Conservation (phyloP, 1,140 invertebrate genomes). For the Spodoptera frugiperda region DNA sequence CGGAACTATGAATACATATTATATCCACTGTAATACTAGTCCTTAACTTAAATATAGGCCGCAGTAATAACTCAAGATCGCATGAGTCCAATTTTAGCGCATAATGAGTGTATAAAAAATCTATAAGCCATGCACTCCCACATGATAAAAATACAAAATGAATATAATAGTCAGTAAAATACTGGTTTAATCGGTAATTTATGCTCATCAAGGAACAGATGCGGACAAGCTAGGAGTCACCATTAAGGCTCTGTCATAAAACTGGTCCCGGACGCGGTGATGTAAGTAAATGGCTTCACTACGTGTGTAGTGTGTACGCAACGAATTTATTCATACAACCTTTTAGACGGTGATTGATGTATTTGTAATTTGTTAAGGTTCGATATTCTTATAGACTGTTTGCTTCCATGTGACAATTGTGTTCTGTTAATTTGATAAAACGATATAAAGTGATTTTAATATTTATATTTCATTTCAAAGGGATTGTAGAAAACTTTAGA, state of each 20-base stretch:
- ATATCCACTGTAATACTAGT: conserved; percentile 2
- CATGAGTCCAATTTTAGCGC: conserved; percentile 23
- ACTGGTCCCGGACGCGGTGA: conserved; percentile 57
- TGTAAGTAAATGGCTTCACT: conserved; percentile 47
- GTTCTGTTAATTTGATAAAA: too few relatives aligned
- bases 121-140: conserved; percentile 24
- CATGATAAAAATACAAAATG: conserved; percentile 60
- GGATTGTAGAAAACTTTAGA: too few relatives aligned
- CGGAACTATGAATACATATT: not conserved
- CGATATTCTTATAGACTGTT: too few relatives aligned
- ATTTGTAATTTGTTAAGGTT: too few relatives aligned
- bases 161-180: conserved; percentile 59
- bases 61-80: conserved; percentile 32
- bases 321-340: conserved; percentile 4
- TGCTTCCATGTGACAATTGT: too few relatives aligned
- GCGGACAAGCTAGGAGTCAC: conserved; percentile 57
- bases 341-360: too few relatives aligned
- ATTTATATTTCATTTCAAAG: too few relatives aligned
- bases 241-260: conserved; percentile 64
- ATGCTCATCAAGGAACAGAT: conserved; percentile 63
- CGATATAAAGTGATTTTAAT: too few relatives aligned
- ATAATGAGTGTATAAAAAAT: conserved; percentile 33
- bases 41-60: conserved; percentile 9
- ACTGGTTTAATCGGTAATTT: conserved; percentile 64
- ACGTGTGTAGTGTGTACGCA: too few relatives aligned